Percentiles rank a stretch among this genome's conserved stretches.
These are phyloP conservation scores for Herpetotheres cachinnans DNA, from an alignment of 2,113 vertebrate genomes.

Conservation along the genomic window DNA sequence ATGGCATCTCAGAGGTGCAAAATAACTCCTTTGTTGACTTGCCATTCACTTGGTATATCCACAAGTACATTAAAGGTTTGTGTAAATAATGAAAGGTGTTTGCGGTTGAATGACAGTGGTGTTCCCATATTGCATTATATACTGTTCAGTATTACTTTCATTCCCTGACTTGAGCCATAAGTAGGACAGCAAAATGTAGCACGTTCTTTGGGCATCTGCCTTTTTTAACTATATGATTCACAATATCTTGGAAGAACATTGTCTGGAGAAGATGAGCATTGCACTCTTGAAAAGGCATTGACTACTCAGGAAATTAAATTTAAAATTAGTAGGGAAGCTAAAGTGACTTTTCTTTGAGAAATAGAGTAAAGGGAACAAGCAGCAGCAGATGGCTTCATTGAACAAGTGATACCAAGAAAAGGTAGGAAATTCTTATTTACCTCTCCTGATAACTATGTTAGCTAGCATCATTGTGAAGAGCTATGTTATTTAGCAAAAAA, in stretches of 20 bases:
- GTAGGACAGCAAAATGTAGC: neutral
- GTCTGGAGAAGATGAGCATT: neutral
- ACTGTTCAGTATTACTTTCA: neutral
- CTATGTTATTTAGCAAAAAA: neutral
- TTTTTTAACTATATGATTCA: neutral
- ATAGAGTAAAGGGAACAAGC: neutral
- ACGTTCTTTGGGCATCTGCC: neutral
- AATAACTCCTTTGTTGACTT: constrained; percentile 3
- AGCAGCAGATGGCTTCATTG: neutral
- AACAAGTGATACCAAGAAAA: neutral
- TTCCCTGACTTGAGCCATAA: neutral
- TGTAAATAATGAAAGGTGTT: constrained; percentile 18
- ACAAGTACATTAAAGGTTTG: neutral
- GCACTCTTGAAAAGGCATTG: constrained; percentile 3
- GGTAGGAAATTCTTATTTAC: neutral
- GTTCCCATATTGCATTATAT: neutral
- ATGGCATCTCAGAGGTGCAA: neutral
- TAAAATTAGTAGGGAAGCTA: neutral
- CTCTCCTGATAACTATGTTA: neutral
- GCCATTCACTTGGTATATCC: neutral
- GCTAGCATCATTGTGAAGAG: neutral
- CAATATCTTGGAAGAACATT: neutral
- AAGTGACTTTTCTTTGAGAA: constrained; percentile 9
- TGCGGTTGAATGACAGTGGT: neutral
- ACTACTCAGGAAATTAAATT: constrained; percentile 38